A percentile compares a stretch with the other conserved stretches of the same genome.
Evolutionary conservation across 2,888 invertebrate genomes (phyloP).

Genomic region (Teleogryllus oceanicus): DNA sequence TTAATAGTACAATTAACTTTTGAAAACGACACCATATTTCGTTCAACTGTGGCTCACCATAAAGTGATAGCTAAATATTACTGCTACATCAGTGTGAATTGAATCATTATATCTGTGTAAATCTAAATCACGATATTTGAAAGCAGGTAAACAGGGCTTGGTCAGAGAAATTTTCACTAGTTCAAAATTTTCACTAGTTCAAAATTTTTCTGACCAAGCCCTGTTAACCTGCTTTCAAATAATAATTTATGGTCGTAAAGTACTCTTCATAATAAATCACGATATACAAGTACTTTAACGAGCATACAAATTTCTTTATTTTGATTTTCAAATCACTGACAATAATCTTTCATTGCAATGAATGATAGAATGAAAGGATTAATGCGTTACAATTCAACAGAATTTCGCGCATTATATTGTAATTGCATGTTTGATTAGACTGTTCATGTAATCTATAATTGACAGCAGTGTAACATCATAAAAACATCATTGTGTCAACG

Average conservation of each 20-base stretch:
- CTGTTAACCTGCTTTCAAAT: too few species aligned
- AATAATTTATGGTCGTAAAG: too few species aligned
- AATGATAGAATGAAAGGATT: background rate
- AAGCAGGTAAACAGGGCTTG: too few species aligned
- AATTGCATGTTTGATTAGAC: background rate
- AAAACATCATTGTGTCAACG: background rate
- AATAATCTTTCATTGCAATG: background rate
- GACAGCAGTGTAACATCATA: background rate
- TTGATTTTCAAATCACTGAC: background rate
- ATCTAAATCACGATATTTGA: background rate
- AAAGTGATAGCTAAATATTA: background rate
- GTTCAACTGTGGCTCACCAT: background rate
- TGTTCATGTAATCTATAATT: background rate
- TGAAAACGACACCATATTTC: background rate
- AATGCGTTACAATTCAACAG: background rate
- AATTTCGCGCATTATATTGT: background rate
- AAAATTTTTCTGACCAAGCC: too few species aligned
- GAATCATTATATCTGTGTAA: background rate
- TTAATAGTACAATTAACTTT: background rate
- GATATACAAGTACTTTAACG: background rate
- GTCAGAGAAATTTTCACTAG: too few species aligned
- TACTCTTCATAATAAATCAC: too few species aligned
- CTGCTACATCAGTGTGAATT: background rate
- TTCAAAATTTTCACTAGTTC: too few species aligned
- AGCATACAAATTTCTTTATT: background rate